Base-by-base conservation (phyloP, 2,888 invertebrate species). In the Ophion slaviceki region DNA sequence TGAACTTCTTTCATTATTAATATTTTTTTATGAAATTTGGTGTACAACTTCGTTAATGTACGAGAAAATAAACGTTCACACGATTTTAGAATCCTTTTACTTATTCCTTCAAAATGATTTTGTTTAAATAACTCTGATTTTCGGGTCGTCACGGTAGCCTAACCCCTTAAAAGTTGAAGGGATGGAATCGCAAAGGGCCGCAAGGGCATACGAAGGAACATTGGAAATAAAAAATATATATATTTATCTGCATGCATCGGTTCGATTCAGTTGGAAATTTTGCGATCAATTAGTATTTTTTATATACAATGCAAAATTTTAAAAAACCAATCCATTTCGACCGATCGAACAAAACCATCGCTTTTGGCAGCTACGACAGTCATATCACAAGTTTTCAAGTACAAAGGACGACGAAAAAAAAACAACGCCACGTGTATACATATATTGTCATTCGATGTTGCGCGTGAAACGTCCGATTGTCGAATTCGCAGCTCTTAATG, bases 361-460 rank as follows among this genome's bases (percentile, higher is more conserved):
- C 8, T 82, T 67, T 79, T 72, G 82, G 68, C 79, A 82, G 76
- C 10, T 83, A 45, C 14, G 62, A 71, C 47, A 57, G 40, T n/a
- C 61, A 66, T 88, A 88, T 77, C 87, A 80, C 74, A 80, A 72
- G 24, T 64, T 11, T 77, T 61, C 4, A 70, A 62, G 57, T 32
- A 81, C 20, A 57, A 72, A 81, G 67, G 72, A 61, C 45, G 62
- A 7, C 40, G 70, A 40, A 70, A 47, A 64, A 61, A 47, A 59
- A 36, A 76, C 24, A 61, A 62, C 61, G 20, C 8, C 61, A 68
- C 40, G 57, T 64, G 40, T 75, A 64, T 75, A 28, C 17, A 66
- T 36, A 66, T 40, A 40, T 40, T 40, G 8, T 8, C 40, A 40
- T 72, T 82, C 68, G 74, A 85, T 78, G 68, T 68, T 47, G 61